Evolutionary conservation across 2,888 invertebrate species (phyloP).

Genomic region (Stictocephala bisonia): DNA sequence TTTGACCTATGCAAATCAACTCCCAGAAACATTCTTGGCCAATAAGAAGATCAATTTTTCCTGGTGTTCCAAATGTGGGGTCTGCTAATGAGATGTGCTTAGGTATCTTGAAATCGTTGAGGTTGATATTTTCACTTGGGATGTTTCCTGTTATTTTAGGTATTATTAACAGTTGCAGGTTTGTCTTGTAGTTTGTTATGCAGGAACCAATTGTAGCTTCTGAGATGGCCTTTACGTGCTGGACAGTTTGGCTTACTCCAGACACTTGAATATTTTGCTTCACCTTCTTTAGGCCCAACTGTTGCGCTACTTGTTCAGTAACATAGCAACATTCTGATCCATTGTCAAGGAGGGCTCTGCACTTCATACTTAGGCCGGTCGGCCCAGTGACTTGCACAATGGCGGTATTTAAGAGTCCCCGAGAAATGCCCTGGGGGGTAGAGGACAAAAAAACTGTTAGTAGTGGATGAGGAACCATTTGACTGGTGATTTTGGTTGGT

Average conservation of each 20-base stretch:
- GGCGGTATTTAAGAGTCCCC: background rate
- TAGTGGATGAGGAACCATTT: too few relatives aligned
- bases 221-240: background rate
- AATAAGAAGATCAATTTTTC: conserved; percentile 1
- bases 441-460: background rate
- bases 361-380: background rate
- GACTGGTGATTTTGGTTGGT: too few relatives aligned
- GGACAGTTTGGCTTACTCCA: background rate
- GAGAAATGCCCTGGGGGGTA: background rate
- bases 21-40: conserved; percentile 12
- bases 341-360: conserved; percentile 15
- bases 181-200: conserved; percentile 7
- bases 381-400: background rate
- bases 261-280: conserved; percentile 12
- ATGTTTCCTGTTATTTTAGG: conserved; percentile 7
- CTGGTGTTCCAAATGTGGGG: background rate
- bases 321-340: conserved; percentile 8
- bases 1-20: background rate
- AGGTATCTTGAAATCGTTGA: background rate
- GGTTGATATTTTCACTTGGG: background rate
- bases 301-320: background rate
- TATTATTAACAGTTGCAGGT: background rate
- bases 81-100: conserved; percentile 9
- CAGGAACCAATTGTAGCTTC: background rate
- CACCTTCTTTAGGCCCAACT: background rate